These are phyloP conservation scores for Rhizomys pruinosus DNA, from an alignment of 2,113 vertebrate genomes.

Conservation along the genomic window DNA sequence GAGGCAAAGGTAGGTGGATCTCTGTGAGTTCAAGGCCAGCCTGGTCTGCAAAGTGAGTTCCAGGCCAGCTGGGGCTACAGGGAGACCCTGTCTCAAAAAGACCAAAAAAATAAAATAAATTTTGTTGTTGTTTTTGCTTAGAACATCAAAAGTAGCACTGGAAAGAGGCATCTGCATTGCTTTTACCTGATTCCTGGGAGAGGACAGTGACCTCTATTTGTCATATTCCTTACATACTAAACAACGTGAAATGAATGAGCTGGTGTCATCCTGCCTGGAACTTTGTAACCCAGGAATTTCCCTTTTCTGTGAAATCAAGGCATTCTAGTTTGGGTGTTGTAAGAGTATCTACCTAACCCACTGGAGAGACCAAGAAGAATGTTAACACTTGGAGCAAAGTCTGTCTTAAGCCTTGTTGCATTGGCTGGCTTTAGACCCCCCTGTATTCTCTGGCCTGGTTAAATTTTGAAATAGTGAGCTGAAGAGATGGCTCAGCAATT, in stretches of 20 bases:
- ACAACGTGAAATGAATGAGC: not conserved
- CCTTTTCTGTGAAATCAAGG: slow-evolving; percentile 9
- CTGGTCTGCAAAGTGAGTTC: no score
- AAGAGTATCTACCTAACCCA: not conserved
- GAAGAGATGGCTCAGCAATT: not conserved
- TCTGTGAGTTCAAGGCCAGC: no score
- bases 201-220: not conserved
- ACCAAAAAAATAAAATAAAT: no score
- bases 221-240: not conserved
- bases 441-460: not conserved
- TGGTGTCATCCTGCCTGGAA: slow-evolving; percentile 1
- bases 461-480: not conserved
- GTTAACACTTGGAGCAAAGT: not conserved
- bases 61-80: no score
- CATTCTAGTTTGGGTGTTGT: not conserved
- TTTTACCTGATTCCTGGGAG: not conserved
- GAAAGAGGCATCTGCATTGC: not conserved
- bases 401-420: not conserved
- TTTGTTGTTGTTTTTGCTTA: not conserved
- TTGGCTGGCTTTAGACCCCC: not conserved
- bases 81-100: no score
- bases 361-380: not conserved
- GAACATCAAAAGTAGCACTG: not conserved
- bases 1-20: no score
- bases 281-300: not conserved